These are phyloP conservation scores for Tetraodon nigroviridis DNA, from an alignment of 2,113 vertebrate genomes.

Conservation along the genomic window DNA sequence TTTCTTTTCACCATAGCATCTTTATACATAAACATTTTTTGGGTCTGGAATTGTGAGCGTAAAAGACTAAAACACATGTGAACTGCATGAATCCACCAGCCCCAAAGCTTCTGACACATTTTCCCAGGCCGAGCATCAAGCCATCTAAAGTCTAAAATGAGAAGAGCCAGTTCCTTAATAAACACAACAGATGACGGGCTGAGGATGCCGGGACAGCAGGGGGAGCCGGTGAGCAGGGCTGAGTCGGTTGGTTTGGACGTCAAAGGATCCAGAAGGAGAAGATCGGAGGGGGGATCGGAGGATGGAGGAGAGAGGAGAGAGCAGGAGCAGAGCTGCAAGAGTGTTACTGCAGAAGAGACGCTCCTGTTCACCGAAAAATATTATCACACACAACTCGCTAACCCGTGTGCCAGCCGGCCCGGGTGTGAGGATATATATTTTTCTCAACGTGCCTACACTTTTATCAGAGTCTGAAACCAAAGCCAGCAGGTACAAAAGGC, in stretches of 20 bases:
- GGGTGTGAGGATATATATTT: slow-evolving; percentile 42
- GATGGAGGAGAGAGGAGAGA: slow-evolving; percentile 41
- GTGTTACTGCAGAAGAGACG: slow-evolving; percentile 19
- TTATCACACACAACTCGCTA: slow-evolving; percentile 19
- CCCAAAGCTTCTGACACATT: slow-evolving; percentile 4
- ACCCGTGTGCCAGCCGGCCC: not conserved
- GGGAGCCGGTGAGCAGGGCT: slow-evolving; percentile 3
- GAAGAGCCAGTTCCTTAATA: not conserved
- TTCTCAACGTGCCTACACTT: slow-evolving; percentile 28
- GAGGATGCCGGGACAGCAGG: slow-evolving; percentile 11
- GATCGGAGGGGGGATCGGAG: slow-evolving; percentile 16
- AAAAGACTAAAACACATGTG: too few species aligned
- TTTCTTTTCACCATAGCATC: not conserved
- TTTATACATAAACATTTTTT: too few species aligned
- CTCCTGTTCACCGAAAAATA: slow-evolving; percentile 33
- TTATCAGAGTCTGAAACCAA: slow-evolving; percentile 35
- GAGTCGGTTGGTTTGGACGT: slow-evolving; percentile 2
- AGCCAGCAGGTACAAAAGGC: not conserved
- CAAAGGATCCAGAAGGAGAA: slow-evolving; percentile 33
- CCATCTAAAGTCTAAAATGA: slow-evolving; percentile 10
- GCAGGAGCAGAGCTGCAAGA: slow-evolving; percentile 33
- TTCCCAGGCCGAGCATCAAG: slow-evolving; percentile 39
- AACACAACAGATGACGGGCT: slow-evolving; percentile 21
- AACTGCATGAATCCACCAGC: slow-evolving; percentile 4
- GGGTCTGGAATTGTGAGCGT: too few species aligned